Evolutionary conservation across 2,888 invertebrate species (phyloP), one percentile per base, ranked within the genome.

Genomic region (Drosophila ustulata): DNA sequence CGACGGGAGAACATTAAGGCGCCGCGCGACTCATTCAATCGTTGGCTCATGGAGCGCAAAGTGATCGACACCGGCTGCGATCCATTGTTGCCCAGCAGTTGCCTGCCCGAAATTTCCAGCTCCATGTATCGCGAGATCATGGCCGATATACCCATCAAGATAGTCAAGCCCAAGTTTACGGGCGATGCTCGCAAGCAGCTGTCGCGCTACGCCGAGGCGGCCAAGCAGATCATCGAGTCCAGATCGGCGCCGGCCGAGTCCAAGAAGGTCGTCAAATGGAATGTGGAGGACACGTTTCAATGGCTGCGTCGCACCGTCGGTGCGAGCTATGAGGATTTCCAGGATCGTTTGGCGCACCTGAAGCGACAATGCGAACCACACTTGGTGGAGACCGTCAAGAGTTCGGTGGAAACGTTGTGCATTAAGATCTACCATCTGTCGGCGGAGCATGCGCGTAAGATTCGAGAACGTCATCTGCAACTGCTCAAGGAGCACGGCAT

Each of bases 81-180:
- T 93, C 97, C 98, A 0, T 92, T 99, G 55, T 93, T 99, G 53
- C 98, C 99, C 6, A 97, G 97, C 92, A 96, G 96, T 91, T 98
- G 98, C 93, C 95, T 96, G 81, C 96, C 97, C 1, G 98, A 98
- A 93, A 96, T 99, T 83, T 98, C 98, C 4, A 95, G 96, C 90
- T 96, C 97, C 1, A 98, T 99, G 98, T 98, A 98, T 93, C 95
- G 97, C 76, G 99, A 99, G 93, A 98, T 99, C 58, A 98, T 99
- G 98, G 97, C 98, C 92, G 98, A 99, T 93, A 98, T 99, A 91
- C 99, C 99, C 8, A 97, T 99, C 68, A 98, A 98, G 93, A 94
- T 99, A 67, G 95, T 97, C n/a, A 96, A 98, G 91, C 98, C 98
- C 7, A 98, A 98, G 92, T 98, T 97, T 90, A 97, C 98, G 3